These are phyloP conservation scores for Platichthys flesus DNA, from an alignment of 2,113 vertebrate species.

Conservation along the genomic window DNA sequence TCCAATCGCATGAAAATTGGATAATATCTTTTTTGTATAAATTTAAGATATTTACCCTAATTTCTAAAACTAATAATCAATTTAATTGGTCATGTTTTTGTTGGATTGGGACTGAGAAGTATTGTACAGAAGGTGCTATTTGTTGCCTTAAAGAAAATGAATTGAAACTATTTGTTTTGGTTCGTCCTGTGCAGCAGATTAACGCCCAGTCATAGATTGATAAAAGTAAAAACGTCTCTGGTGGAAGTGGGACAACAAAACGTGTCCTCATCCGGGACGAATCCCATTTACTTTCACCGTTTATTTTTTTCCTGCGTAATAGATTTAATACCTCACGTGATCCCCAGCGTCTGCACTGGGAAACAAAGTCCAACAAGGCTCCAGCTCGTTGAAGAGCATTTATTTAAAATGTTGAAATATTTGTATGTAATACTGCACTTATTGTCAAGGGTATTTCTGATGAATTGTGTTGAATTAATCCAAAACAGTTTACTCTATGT, in stretches of 20 bases:
- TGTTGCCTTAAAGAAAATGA: background rate
- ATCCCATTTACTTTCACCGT: constrained; percentile 70
- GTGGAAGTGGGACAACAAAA: constrained; percentile 35
- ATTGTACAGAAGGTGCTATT: background rate
- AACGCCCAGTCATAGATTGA: constrained; percentile 27
- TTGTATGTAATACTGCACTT: background rate
- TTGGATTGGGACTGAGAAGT: background rate
- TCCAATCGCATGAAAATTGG: too few relatives aligned
- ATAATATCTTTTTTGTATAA: too few relatives aligned
- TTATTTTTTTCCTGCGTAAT: constrained; percentile 48
- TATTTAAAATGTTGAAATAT: background rate
- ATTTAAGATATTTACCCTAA: too few relatives aligned
- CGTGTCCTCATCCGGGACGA: constrained; percentile 27
- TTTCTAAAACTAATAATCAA: too few relatives aligned
- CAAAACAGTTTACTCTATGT: too few relatives aligned
- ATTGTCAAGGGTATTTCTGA: background rate
- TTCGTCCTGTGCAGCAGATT: constrained; percentile 20
- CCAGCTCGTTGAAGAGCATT: constrained; percentile 14
- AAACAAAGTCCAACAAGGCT: constrained; percentile 52
- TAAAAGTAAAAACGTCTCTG: constrained; percentile 32
- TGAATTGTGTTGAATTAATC: background rate
- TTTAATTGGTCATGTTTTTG: too few relatives aligned
- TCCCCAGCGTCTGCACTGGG: constrained; percentile 3
- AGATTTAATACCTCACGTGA: constrained; percentile 55
- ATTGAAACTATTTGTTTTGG: background rate